phyloP scores from a whole-genome alignment of 1,140 invertebrate species.

The Euura lappo region DNA sequence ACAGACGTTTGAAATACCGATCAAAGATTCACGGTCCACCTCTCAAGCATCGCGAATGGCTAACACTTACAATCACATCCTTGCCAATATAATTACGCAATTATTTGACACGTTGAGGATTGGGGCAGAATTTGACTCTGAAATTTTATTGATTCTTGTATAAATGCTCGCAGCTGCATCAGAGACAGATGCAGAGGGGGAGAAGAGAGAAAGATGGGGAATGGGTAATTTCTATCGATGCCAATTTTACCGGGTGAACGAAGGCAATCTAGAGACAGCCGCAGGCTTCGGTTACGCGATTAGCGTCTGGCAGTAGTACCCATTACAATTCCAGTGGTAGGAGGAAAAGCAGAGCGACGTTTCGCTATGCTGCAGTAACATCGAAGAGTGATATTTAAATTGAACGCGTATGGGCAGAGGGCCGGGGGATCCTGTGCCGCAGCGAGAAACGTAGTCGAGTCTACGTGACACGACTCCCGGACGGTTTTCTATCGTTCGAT shows the following conservation, averaged over 20 bases:
- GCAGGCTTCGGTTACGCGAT: neutral
- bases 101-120: too few species aligned
- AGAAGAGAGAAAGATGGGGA: neutral
- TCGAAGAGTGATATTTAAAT: neutral
- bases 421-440: neutral
- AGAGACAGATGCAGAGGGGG: too few species aligned
- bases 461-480: too few species aligned
- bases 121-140: too few species aligned
- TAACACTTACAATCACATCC: too few species aligned
- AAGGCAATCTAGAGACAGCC: conserved; percentile 3
- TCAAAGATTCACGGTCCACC: too few species aligned
- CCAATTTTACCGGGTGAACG: conserved; percentile 3
- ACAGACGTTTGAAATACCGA: too few species aligned
- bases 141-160: too few species aligned
- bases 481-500: too few species aligned
- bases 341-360: neutral
- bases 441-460: neutral
- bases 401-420: neutral
- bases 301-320: neutral
- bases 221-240: neutral
- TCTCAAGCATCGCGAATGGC: too few species aligned
- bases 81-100: too few species aligned
- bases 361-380: neutral
- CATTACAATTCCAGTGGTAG: neutral
- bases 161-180: too few species aligned